Conservation (phyloP, 92 coral and sea anemone species). For the Bergia puertoricense region DNA sequence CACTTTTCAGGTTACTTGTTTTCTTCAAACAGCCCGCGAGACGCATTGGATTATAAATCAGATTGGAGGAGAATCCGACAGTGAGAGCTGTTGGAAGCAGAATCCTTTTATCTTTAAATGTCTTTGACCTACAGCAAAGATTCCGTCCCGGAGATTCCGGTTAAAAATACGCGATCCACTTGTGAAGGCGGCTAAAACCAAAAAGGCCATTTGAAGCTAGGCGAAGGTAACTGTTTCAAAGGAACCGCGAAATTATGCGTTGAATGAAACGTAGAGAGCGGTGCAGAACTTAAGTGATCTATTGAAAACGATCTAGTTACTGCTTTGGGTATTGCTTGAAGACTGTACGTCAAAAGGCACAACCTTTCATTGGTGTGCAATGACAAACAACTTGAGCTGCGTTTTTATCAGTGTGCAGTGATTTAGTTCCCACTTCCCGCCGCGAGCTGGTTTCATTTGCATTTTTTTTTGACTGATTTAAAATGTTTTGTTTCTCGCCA, state of each 20-base stretch:
- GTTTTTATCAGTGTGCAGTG: background rate
- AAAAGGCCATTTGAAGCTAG: background rate
- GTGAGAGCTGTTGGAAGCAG: constrained; percentile 22
- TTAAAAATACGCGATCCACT: constrained; percentile 11
- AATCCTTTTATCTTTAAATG: background rate
- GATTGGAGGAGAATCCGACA: constrained; percentile 19
- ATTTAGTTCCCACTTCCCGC: background rate
- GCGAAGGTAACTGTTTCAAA: constrained; percentile 7
- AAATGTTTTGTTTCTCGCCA: background rate
- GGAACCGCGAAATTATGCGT: constrained; percentile 19
- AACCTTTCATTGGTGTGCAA: background rate
- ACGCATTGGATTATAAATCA: constrained; percentile 3
- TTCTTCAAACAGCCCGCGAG: constrained; percentile 24
- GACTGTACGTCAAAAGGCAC: background rate
- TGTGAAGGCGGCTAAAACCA: constrained; percentile 9
- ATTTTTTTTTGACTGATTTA: background rate
- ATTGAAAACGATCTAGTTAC: background rate
- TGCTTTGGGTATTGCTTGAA: background rate
- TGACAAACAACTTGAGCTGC: background rate
- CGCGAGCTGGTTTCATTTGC: background rate
- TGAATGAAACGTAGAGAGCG: constrained; percentile 24
- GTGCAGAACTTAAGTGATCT: constrained; percentile 11
- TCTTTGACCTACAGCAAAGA: constrained; percentile 38
- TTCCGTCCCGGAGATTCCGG: constrained; percentile 9
- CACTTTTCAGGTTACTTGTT: background rate